A percentile compares a stretch with the other conserved stretches of the same genome.
Conservation (phyloP, 2,113 vertebrate genomes). For the Clarias batrachus region DNA sequence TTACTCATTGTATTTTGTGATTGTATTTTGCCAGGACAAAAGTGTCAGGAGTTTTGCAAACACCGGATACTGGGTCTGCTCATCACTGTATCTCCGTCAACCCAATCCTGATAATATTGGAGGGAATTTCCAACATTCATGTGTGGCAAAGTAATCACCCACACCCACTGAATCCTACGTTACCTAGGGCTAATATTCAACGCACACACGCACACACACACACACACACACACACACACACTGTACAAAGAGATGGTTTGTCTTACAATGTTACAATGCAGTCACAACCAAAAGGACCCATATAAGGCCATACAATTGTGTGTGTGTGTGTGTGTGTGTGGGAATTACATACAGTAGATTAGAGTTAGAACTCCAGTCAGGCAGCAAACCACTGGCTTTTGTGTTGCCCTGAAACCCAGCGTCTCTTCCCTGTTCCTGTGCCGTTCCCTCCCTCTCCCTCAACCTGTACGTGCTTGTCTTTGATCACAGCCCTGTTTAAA, state of each 20-base stretch:
- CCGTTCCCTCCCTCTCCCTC: slow-evolving; percentile 23
- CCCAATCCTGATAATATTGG: neutral
- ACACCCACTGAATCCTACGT: slow-evolving; percentile 2
- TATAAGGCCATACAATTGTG: neutral
- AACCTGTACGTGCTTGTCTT: slow-evolving; percentile 27
- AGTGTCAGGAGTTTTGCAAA: slow-evolving; percentile 6
- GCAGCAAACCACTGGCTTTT: slow-evolving; percentile 44
- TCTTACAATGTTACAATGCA: slow-evolving; percentile 17
- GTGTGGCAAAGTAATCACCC: slow-evolving; percentile 10
- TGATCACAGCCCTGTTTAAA: slow-evolving; percentile 44
- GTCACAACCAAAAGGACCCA: neutral
- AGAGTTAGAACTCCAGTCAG: slow-evolving; percentile 23
- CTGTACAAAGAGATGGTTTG: slow-evolving; percentile 26
- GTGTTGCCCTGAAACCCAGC: slow-evolving; percentile 31
- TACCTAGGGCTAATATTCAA: slow-evolving; percentile 6
- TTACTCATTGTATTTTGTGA: neutral
- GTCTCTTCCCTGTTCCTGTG: slow-evolving; percentile 10
- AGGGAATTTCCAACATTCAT: slow-evolving; percentile 34
- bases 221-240: neutral
- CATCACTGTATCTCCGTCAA: neutral
- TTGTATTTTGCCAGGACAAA: slow-evolving; percentile 8
- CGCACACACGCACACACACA: neutral
- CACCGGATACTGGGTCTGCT: neutral
- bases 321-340: slow-evolving; percentile 19
- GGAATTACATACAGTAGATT: slow-evolving; percentile 35